Conservation (phyloP, 2,113 vertebrate genomes). For the Thinocorus orbignyianus region DNA sequence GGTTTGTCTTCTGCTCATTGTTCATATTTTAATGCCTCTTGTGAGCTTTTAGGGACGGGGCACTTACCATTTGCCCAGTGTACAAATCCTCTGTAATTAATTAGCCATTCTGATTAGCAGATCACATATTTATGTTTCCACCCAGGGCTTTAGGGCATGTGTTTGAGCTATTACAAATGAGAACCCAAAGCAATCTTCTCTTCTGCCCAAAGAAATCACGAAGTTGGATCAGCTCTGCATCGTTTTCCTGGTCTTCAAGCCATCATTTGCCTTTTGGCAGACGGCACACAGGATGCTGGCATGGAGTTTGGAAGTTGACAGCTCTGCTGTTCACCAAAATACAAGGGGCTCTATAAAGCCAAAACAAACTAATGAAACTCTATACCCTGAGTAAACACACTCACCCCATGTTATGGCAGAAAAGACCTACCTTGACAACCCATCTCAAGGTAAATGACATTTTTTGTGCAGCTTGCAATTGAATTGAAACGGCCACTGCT, state of each 20-base stretch:
- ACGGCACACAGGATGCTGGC: not conserved
- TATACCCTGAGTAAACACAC: not conserved
- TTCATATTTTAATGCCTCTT: not conserved
- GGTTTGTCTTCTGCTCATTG: not conserved
- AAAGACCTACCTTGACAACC: not conserved
- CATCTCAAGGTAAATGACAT: not conserved
- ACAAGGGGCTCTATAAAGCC: not conserved
- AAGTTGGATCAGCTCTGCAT: not conserved
- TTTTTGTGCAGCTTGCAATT: not conserved
- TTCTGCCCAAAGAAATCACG: not conserved
- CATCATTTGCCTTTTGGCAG: not conserved
- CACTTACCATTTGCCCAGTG: not conserved
- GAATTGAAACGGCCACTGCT: not conserved
- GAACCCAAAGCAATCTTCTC: not conserved
- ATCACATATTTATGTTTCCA: not conserved
- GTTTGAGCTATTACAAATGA: not conserved
- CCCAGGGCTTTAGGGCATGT: not conserved
- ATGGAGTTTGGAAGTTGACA: not conserved
- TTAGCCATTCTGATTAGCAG: not conserved
- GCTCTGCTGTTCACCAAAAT: not conserved
- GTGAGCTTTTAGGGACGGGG: not conserved
- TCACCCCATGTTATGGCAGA: not conserved
- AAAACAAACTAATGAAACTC: not conserved
- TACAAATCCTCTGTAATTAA: not conserved
- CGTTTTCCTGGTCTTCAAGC: constrained; percentile 1